phyloP scores from a whole-genome alignment of 2,888 invertebrate species.

The Athalia circularis region DNA sequence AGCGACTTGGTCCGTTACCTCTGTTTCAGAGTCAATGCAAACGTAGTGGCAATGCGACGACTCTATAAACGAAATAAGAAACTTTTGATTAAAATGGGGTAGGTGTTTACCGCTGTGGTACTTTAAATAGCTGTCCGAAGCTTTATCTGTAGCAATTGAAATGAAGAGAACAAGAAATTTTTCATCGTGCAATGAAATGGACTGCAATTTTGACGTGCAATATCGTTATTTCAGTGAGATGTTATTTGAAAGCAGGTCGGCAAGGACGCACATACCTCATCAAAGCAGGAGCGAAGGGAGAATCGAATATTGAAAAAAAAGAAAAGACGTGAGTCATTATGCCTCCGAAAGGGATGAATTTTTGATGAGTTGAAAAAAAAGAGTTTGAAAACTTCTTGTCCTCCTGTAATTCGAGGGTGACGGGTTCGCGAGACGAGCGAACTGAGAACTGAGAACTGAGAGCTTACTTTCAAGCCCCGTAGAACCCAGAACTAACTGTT shows the following conservation, averaged over 20 bases:
- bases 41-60: not conserved
- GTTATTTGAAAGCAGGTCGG: not conserved
- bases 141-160: constrained; percentile 2
- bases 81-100: not conserved
- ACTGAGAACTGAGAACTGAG: not conserved
- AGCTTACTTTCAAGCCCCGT: not conserved
- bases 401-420: not conserved
- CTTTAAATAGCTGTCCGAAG: constrained; percentile 23
- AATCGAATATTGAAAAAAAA: not conserved
- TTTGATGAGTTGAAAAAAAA: constrained; percentile 27
- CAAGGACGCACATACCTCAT: not conserved
- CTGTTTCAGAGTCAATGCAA: constrained; percentile 29
- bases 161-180: not conserved
- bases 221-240: not conserved
- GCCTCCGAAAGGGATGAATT: not conserved
- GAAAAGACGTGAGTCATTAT: not conserved
- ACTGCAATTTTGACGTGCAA: not conserved
- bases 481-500: constrained; percentile 4
- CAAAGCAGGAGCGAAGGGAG: not conserved
- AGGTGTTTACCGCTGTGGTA: constrained; percentile 5
- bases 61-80: constrained; percentile 36
- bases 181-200: too few relatives aligned
- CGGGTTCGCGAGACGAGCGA: not conserved
- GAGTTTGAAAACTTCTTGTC: not conserved
- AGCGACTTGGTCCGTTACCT: constrained; percentile 22